Base-by-base conservation (phyloP, 92 coral and sea anemone species). In the Hydrozoanthus gracilis region DNA sequence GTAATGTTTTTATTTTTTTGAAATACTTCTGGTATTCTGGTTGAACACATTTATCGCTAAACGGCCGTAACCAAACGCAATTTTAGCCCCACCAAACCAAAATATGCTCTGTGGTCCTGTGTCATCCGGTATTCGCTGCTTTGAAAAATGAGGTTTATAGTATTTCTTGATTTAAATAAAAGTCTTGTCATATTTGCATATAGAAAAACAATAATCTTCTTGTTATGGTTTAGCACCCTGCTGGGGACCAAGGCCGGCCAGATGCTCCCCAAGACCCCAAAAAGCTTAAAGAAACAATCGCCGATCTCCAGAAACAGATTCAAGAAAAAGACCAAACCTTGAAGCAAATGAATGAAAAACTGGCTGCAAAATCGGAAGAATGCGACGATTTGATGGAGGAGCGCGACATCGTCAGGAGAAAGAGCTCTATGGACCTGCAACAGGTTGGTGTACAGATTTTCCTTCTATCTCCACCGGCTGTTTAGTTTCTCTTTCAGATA, bases 351-450 rank as follows among this genome's bases (percentile, higher is more conserved):
- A 95, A 89, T 71, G 90, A 90, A 3, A 95, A 93, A 68, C 84
- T 95, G 71, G 90, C 98, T 73, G 76, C 44, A 68, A 96, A 94
- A 88, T 76, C 93, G 35, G 95, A 95, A 73, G 98, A 96, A 82
- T 96, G 98, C 84, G 94, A 90, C 69, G 90, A 84, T 77, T 87
- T 96, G 83, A 56, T 91, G 77, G 99, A 96, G 44, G 98, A 96
- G 82, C 92, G 91, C 67, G 93, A 90, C 75, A 90, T 91, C 4
- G 54, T 94, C 65, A 92, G 98, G 64, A 90, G 87, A 27, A 83
- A 91, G 82, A 94, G 73, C 87, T 90, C 98, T 3, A 76, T 87
- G 78, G 98, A 92, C 80, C 65, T 94, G 49, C 98, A 94, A 58
- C 95, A 94, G 95, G 98, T 94, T 86, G 4, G 69, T 68, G 7